These are phyloP conservation scores for Hyles lineata DNA, from an alignment of 2,888 invertebrate genomes.

Conservation along the genomic window DNA sequence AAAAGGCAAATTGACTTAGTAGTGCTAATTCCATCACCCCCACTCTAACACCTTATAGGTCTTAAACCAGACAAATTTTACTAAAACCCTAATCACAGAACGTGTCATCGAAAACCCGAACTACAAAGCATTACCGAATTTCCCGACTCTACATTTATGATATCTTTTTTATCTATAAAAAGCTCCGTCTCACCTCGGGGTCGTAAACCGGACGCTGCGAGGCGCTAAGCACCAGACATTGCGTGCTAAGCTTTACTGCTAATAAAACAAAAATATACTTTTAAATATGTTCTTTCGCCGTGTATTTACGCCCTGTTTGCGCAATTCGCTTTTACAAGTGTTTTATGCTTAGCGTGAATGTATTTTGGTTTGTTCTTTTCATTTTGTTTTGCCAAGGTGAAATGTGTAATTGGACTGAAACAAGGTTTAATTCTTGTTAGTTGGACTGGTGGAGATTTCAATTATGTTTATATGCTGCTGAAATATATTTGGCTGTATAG, in stretches of 20 bases:
- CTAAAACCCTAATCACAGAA: neutral
- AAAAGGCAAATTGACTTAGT: neutral
- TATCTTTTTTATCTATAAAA: slow-evolving; percentile 3
- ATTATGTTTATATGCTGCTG: neutral
- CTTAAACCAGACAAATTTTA: neutral
- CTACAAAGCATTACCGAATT: neutral
- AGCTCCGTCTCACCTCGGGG: neutral
- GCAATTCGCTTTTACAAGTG: slow-evolving; percentile 19
- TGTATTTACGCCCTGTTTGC: slow-evolving; percentile 19
- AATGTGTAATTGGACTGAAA: neutral
- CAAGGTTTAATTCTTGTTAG: slow-evolving; percentile 12
- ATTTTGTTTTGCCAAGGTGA: neutral
- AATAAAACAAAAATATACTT: slow-evolving; percentile 25
- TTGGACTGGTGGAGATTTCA: neutral
- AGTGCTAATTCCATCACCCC: neutral
- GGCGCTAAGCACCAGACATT: slow-evolving; percentile 22
- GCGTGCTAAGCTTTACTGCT: slow-evolving; percentile 26
- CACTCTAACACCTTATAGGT: neutral
- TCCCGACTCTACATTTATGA: neutral
- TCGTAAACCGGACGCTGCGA: slow-evolving; percentile 18
- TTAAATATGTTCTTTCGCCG: slow-evolving; percentile 20
- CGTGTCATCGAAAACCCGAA: neutral
- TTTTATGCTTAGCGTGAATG: slow-evolving; percentile 15
- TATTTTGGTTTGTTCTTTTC: slow-evolving; percentile 9
- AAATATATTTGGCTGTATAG: too few species aligned